phyloP scores from a whole-genome alignment of 2,113 vertebrate genomes.

The Larimichthys polyactis region DNA sequence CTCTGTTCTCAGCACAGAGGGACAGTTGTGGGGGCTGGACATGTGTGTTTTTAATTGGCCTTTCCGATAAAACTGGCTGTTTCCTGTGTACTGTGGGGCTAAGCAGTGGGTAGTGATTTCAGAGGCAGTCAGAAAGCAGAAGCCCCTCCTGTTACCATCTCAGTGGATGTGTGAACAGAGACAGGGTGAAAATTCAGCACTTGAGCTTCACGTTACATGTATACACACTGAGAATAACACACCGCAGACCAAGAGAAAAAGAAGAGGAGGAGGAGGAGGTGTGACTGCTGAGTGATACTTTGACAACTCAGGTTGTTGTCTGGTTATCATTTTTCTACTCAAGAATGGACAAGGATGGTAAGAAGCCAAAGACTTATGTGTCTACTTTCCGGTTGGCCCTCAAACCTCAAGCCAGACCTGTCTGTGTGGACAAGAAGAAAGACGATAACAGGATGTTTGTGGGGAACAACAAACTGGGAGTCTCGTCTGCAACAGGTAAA shows the following conservation, averaged over 20 bases:
- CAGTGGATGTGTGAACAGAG: constrained; percentile 48
- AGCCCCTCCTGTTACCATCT: constrained; percentile 58
- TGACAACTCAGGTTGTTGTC: constrained; percentile 26
- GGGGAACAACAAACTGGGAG: constrained; percentile 38
- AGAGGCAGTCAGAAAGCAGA: constrained; percentile 36
- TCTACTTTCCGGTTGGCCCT: constrained; percentile 78
- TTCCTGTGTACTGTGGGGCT: constrained; percentile 50
- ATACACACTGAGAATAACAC: neutral
- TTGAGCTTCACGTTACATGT: neutral
- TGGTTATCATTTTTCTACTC: constrained; percentile 15
- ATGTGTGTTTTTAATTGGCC: constrained; percentile 56
- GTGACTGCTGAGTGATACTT: constrained; percentile 25
- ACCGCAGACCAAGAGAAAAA: neutral
- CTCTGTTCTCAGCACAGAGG: constrained; percentile 30
- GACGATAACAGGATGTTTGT: constrained; percentile 20
- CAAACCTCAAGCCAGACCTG: constrained; percentile 46
- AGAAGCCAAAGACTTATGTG: constrained; percentile 74
- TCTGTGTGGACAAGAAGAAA: constrained; percentile 5
- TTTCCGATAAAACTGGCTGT: constrained; percentile 40
- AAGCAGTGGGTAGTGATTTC: constrained; percentile 50
- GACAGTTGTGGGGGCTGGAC: constrained; percentile 23
- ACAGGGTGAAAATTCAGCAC: constrained; percentile 25
- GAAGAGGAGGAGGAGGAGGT: constrained; percentile 1
- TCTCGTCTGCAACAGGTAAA: constrained; percentile 68
- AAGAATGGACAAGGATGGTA: constrained; percentile 72